Conservation (phyloP, 2,888 invertebrate genomes). For the Cataglyphis altisquamis region DNA sequence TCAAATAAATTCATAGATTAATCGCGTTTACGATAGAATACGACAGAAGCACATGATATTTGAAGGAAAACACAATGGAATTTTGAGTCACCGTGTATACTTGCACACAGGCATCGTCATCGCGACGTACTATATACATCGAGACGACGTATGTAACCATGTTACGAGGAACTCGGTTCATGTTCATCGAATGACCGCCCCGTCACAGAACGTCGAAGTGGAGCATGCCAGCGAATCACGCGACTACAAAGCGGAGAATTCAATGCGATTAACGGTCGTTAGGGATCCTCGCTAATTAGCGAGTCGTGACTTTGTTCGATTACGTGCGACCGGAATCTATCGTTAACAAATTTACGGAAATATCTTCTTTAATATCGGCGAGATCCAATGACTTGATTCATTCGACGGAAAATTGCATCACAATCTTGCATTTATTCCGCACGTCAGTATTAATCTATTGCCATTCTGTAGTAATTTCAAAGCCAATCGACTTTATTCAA, state of each 20-base stretch:
- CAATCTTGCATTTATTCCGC: not conserved
- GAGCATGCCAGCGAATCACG: slow-evolving; percentile 64
- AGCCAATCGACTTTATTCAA: not conserved
- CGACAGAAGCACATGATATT: not conserved
- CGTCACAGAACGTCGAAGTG: slow-evolving; percentile 62
- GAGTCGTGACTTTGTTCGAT: slow-evolving; percentile 46
- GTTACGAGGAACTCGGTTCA: slow-evolving; percentile 46
- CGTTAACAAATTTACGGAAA: slow-evolving; percentile 11
- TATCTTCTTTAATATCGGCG: slow-evolving; percentile 42
- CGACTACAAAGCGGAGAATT: slow-evolving; percentile 59
- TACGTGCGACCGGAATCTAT: not conserved
- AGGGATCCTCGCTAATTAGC: slow-evolving; percentile 66
- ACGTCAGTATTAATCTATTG: slow-evolving; percentile 9
- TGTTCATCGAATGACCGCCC: slow-evolving; percentile 9
- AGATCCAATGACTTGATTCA: not conserved
- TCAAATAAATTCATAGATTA: not conserved
- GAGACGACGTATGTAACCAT: slow-evolving; percentile 30
- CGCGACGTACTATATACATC: slow-evolving; percentile 19
- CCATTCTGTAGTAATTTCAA: not conserved
- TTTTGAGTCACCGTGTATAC: slow-evolving; percentile 34
- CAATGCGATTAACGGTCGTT: slow-evolving; percentile 70
- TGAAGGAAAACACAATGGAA: not conserved
- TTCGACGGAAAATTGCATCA: not conserved
- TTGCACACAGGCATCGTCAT: slow-evolving; percentile 5
- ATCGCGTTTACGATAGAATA: not conserved